Base-by-base conservation (phyloP, 2,888 invertebrate species). In the Ecdyonurus torrentis region DNA sequence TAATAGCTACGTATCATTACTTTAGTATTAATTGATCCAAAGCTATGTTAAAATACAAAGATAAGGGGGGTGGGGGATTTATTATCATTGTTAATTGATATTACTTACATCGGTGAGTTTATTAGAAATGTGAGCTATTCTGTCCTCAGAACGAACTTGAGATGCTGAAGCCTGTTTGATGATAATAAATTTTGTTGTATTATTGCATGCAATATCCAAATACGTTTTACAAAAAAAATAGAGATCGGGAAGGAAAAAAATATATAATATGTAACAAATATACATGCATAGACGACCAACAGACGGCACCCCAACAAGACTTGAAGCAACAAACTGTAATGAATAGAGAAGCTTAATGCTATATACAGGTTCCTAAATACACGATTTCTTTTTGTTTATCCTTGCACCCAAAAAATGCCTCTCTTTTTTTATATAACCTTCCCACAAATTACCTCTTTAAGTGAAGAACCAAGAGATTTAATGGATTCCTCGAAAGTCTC, bases 401-500 rank as follows among this genome's bases (percentile, higher is more conserved):
- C 23, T 59, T 1, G 23, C 20, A 58, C 23, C 58, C 20, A 58
- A 60, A 37, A n/a, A n/a, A n/a, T n/a, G n/a, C n/a, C n/a, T n/a
- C n/a, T n/a, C n/a, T n/a, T n/a, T n/a, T n/a, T n/a, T n/a, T 19
- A 23, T 37, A 37, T 55, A 23, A 25, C 22, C 58, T n/a, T 19
- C 25, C 15, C 18, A 55, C 25, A 62, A 55, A 59, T 86, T 89
- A 95, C 94, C 93, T 95, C 93, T 86, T 89, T 90, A 72, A 95
- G 84, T 78, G 90, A 87, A 77, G 86, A 85, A 78, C 88, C 87
- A 80, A 93, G 83, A 74, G 86, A 81, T 83, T 92, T 91, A 74
- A 93, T 89, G 80, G 91, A 91, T 76, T 85, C 85, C 77, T 91
- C 89, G 81, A 87, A 92, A 70, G 89, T 86, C 79, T 95, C 95